Base-by-base conservation (phyloP, 2,113 vertebrate genomes). In the Boleophthalmus pectinirostris region DNA sequence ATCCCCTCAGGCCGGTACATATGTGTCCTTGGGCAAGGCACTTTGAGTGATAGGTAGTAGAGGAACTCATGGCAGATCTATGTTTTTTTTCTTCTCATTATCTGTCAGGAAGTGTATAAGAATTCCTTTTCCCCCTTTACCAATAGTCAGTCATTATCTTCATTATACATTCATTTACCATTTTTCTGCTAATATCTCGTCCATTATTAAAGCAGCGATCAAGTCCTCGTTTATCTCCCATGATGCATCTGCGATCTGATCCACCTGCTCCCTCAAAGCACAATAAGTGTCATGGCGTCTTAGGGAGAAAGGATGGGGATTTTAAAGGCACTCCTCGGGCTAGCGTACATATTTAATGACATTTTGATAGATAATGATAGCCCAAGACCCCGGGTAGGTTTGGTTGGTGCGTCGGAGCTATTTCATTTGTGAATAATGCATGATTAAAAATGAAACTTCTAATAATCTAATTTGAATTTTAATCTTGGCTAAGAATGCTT, bases 341-440 rank as follows among this genome's bases (percentile, higher is more conserved):
- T 18, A 88, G 69, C 18, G 74, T 92, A 82, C 83, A 92, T 92
- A 89, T 89, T 91, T 91, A 89, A 92, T 91, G 74, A 76, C 58
- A 78, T 92, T 90, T 92, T 88, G 88, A 84, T 88, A 88, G 88
- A 88, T 91, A 87, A 90, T 86, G 85, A 90, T 85, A 70, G 82
- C 79, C 74, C 73, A 72, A 54, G 85, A 86, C 74, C 86, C 78
- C 82, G 80, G 79, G 90, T 70, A 85, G 75, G 80, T 89, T 80
- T 54, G 66, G 69, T 20, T 60, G 69, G 66, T 75, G 87, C 82
- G 90, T 82, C 72, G 69, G 64, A 88, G 80, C 82, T 72, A 83
- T 89, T 90, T 79, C 49, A 77, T 73, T 69, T 74, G 85, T 92
- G 86, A 93, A 94, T 94, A 92, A 92, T 92, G 88, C 85, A 93